Conservation (phyloP, 2,797 vertebrate genomes). For the Psittacula derbiana region DNA sequence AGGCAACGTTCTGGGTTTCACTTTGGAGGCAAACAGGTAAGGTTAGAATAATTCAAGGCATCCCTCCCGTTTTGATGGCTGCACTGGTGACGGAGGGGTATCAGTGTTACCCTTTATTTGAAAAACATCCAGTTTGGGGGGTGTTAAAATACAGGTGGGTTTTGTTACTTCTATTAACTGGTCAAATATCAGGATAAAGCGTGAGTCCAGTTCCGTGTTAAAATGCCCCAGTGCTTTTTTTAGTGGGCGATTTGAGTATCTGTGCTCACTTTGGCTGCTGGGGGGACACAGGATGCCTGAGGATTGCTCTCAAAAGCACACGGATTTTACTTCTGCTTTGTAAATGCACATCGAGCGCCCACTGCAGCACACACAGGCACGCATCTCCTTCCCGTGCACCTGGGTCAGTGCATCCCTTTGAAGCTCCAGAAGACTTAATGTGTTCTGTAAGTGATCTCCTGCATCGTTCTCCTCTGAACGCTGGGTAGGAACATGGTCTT, state of each 20-base stretch:
- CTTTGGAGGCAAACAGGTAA: neutral
- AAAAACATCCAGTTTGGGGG: neutral
- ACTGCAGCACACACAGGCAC: neutral
- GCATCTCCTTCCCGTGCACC: neutral
- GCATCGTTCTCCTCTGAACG: neutral
- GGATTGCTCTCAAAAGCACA: slow-evolving; percentile 12
- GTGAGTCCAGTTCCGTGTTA: neutral
- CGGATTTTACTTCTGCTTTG: slow-evolving; percentile 46
- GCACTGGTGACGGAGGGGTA: neutral
- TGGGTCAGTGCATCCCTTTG: neutral
- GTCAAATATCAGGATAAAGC: neutral
- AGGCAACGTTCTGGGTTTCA: neutral
- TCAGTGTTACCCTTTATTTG: too few species aligned
- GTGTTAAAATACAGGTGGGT: neutral
- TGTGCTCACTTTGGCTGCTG: neutral
- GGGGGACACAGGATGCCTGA: neutral
- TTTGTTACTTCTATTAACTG: neutral
- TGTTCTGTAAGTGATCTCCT: slow-evolving; percentile 34
- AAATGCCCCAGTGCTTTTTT: neutral
- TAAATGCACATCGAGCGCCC: neutral
- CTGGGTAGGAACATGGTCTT: neutral
- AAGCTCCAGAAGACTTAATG: neutral
- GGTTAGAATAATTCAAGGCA: neutral
- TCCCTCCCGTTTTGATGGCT: neutral
- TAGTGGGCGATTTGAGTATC: slow-evolving; percentile 30